Conservation (phyloP, 2,113 vertebrate genomes). For the Muntiacus reevesi region DNA sequence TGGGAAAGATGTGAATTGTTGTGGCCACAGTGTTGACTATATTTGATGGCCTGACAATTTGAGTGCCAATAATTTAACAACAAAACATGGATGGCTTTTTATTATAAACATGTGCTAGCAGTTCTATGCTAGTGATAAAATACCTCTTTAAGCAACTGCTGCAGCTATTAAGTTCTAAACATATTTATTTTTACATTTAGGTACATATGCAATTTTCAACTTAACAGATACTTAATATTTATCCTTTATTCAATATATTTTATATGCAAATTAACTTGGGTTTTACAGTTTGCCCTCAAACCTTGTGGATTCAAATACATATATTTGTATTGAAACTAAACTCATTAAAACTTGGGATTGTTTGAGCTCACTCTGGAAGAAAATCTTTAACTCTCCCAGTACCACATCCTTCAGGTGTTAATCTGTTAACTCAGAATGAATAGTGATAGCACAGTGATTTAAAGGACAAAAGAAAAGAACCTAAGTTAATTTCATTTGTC, state of each 20-base stretch:
- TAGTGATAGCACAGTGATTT: not conserved
- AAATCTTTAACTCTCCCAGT: not conserved
- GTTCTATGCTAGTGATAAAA: not conserved
- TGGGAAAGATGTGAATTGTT: not conserved
- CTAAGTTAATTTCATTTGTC: not conserved
- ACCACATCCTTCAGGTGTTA: not conserved
- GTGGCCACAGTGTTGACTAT: not conserved
- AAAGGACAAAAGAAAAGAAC: not conserved
- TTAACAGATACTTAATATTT: not conserved
- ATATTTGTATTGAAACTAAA: not conserved
- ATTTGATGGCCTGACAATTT: not conserved
- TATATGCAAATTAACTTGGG: not conserved
- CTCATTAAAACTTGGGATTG: not conserved
- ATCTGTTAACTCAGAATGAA: not conserved
- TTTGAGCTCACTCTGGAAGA: not conserved
- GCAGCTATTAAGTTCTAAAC: not conserved
- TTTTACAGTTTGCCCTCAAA: not conserved
- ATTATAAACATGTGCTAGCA: not conserved
- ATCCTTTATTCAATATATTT: not conserved
- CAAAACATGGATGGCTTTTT: not conserved
- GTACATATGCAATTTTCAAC: not conserved
- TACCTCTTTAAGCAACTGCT: not conserved
- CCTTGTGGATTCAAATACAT: not conserved
- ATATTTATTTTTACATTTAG: not conserved
- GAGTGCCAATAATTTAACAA: not conserved